phyloP scores from a whole-genome alignment of 2,113 vertebrate species.

The Salminus brasiliensis region DNA sequence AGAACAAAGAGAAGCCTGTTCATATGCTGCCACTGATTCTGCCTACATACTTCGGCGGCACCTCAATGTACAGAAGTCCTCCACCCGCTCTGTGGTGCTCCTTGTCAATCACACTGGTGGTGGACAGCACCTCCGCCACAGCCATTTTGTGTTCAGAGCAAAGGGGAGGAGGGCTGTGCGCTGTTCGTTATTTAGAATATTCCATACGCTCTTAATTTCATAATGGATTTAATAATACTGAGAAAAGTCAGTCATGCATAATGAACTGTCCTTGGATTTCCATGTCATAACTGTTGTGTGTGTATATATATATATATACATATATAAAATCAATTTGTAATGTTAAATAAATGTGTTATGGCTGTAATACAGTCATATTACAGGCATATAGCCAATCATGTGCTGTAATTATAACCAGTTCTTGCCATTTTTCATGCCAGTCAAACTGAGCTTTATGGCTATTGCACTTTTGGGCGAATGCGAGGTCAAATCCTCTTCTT shows the following conservation, averaged over 20 bases:
- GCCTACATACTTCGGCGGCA: slow-evolving; percentile 35
- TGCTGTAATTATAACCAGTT: not conserved
- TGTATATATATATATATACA: no score
- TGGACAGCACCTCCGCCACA: slow-evolving; percentile 47
- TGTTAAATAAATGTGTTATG: no score
- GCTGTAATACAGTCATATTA: no score
- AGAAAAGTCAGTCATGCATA: no score
- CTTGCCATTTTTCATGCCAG: not conserved
- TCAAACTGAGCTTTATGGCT: not conserved
- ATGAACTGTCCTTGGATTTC: no score
- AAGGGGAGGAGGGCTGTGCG: slow-evolving; percentile 25
- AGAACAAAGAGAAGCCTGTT: slow-evolving; percentile 66
- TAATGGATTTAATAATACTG: no score
- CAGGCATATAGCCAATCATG: not conserved
- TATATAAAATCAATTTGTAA: no score
- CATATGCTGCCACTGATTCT: slow-evolving; percentile 28
- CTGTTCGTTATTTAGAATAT: not conserved
- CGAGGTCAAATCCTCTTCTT: slow-evolving; percentile 36
- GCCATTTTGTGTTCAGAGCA: slow-evolving; percentile 48
- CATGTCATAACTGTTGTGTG: no score
- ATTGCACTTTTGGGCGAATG: slow-evolving; percentile 14
- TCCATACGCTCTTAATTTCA: not conserved
- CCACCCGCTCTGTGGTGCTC: slow-evolving; percentile 37
- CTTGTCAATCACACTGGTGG: slow-evolving; percentile 40
- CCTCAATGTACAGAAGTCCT: slow-evolving; percentile 38